These are phyloP conservation scores for Sarotherodon lohbergeri DNA, from an alignment of 2,113 vertebrate genomes.

Conservation along the genomic window DNA sequence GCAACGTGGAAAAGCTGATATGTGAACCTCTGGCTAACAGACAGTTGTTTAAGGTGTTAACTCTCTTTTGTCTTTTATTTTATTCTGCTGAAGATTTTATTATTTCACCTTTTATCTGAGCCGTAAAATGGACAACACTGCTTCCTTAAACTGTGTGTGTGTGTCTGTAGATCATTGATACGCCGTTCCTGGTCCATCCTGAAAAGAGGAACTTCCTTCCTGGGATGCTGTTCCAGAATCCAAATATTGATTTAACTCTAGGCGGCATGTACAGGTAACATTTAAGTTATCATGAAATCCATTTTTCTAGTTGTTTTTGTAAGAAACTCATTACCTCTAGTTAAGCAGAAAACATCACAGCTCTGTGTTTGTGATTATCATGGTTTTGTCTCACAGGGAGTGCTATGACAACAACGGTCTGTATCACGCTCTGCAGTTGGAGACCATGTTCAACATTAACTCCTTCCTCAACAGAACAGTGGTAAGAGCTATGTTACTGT, in stretches of 20 bases:
- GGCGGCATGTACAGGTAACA: conserved; percentile 72
- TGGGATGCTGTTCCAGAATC: conserved; percentile 81
- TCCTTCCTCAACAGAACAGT: conserved; percentile 77
- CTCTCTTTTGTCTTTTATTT: background rate
- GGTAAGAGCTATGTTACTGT: conserved; percentile 66
- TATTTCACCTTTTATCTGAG: background rate
- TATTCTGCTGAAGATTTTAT: background rate
- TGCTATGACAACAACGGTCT: conserved; percentile 88
- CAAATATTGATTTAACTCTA: conserved; percentile 81
- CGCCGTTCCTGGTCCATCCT: conserved; percentile 83
- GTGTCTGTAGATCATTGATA: conserved; percentile 85
- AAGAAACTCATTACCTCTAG: background rate
- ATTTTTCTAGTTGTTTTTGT: background rate
- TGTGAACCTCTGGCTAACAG: conserved; percentile 89
- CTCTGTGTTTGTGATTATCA: background rate
- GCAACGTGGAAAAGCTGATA: conserved; percentile 88
- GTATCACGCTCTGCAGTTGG: conserved; percentile 85
- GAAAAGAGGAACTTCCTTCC: conserved; percentile 86
- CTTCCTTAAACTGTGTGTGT: background rate
- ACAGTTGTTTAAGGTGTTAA: conserved; percentile 82
- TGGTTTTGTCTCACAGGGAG: conserved; percentile 67
- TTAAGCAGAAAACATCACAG: background rate
- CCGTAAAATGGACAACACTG: background rate
- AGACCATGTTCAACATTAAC: conserved; percentile 83
- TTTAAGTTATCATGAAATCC: background rate